A percentile compares a stretch with the other conserved stretches of the same genome.
These are phyloP conservation scores for Tachuris rubrigastra DNA, from an alignment of 2,113 vertebrate species.

Conservation along the genomic window DNA sequence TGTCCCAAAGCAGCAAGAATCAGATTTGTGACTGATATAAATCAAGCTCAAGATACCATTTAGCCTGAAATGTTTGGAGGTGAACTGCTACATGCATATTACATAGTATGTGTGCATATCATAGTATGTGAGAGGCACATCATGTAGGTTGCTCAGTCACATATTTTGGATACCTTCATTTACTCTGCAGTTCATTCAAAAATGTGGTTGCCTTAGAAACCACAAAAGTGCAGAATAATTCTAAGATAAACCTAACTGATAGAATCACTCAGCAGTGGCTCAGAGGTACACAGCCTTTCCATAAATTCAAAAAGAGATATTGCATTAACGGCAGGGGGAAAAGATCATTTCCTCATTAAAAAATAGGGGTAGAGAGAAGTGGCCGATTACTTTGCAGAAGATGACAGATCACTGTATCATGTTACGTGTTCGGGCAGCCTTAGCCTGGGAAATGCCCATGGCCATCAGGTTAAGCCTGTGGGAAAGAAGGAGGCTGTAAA, in stretches of 20 bases:
- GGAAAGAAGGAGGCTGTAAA: background rate
- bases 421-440: background rate
- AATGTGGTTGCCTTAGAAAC: constrained; percentile 59
- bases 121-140: background rate
- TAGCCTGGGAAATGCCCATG: background rate
- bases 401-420: background rate
- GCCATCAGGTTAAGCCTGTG: background rate
- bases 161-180: constrained; percentile 46
- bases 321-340: background rate
- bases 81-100: background rate
- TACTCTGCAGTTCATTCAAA: constrained; percentile 47
- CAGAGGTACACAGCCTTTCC: background rate
- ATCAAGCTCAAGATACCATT: background rate
- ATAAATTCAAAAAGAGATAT: background rate
- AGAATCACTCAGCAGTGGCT: constrained; percentile 25
- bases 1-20: background rate
- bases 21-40: background rate
- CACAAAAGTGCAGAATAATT: constrained; percentile 32
- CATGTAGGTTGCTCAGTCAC: background rate
- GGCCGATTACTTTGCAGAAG: background rate
- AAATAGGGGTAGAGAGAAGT: background rate
- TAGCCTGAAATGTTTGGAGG: background rate
- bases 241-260: constrained; percentile 13
- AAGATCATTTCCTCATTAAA: background rate
- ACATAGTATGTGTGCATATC: background rate